Evolutionary conservation across 2,797 vertebrate species (phyloP).

Genomic region (Sparidentex hasta): DNA sequence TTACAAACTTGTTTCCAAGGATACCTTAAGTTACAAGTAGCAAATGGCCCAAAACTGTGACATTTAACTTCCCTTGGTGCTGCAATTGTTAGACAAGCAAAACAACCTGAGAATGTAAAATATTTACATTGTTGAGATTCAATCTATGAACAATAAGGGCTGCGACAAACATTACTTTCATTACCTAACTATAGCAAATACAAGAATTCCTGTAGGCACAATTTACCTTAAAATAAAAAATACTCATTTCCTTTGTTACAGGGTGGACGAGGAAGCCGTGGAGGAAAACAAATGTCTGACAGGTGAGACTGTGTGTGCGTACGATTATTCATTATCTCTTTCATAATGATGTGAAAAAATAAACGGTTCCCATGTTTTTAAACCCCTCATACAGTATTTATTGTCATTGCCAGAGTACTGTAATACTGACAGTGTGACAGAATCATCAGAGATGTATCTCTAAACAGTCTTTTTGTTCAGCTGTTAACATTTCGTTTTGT

Average conservation of each 20-base stretch:
- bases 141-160: background rate
- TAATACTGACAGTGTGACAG: background rate
- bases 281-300: constrained; percentile 86
- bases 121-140: background rate
- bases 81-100: background rate
- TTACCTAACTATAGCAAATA: background rate
- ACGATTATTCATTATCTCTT: background rate
- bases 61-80: background rate
- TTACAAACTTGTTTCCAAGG: background rate
- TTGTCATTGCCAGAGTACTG: constrained; percentile 33
- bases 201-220: background rate
- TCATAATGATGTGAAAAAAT: constrained; percentile 44
- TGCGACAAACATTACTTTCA: no score
- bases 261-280: constrained; percentile 91
- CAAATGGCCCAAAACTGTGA: background rate
- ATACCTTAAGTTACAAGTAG: background rate
- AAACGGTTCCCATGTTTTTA: constrained; percentile 34
- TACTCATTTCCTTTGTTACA: constrained; percentile 68
- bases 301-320: constrained; percentile 83
- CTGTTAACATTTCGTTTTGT: constrained; percentile 19
- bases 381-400: background rate
- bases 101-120: background rate
- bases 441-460: constrained; percentile 3
- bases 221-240: background rate
- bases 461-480: constrained; percentile 19